Evolutionary conservation across 2,888 invertebrate genomes (phyloP), one percentile per base, ranked within the genome.

Genomic region (Eudasyphora cyanicolor): DNA sequence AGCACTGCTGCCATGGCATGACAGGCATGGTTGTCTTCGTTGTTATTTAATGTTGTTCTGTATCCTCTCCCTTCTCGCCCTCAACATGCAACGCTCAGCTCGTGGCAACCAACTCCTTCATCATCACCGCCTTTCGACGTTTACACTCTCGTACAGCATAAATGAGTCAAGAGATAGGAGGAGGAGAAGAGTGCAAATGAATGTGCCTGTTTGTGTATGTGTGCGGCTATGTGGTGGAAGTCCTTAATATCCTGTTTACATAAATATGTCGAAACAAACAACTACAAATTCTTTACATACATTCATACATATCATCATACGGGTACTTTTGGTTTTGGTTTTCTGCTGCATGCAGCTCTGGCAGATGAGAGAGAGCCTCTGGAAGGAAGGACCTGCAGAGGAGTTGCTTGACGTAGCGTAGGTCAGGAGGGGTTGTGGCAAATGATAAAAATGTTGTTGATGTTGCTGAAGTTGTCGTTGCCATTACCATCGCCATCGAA

Each of bases 191-290:
- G 49, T 10, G 38, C 5, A 38, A 49, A 19, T n/a, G 64, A 35
- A n/a, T 38, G 38, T 64, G 32, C 19, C 32, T 12, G 14, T 32
- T 32, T 64, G 19, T 38, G 38, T 35, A 21, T 19, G 4, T 32
- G 62, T n/a, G 35, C 17, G 35, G 38, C 35, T 38, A 38, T 60
- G 64, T 2, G 64, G 35, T 67, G 67, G 21, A 67, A 67, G 71
- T 71, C 57, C 78, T 81, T 75, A 78, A 78, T 78, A 80, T 83
- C 71, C 71, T 76, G 77, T 75, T 80, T 78, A 57, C 71, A 64
- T 64, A 71, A 71, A 82, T 82, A 76, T 73, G 32, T 71, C 49
- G 29, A 57, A 80, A 71, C 57, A 77, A 70, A 69, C 54, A 84
- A 76, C 70, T 45, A 76, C 38, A 73, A 73, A 80, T 80, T 76